Percentiles rank a stretch among this genome's conserved stretches.
Conservation (phyloP, 2,113 vertebrate species). For the Scomber colias region DNA sequence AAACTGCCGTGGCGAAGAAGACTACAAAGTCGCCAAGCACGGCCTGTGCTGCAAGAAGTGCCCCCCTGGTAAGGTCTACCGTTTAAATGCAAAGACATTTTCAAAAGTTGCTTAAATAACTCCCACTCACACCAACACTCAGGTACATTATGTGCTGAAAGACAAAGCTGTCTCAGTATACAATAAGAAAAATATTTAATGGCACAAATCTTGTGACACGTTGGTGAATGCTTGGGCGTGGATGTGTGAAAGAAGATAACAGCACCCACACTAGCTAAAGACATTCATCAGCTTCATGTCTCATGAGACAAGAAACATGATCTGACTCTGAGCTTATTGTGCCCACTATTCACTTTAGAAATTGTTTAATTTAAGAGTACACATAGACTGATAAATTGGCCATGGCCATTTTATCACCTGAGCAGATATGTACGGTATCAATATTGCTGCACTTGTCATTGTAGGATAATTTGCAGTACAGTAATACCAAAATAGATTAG, state of each 20-base stretch:
- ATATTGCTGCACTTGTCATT: neutral
- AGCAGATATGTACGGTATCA: neutral
- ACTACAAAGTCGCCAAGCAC: constrained; percentile 33
- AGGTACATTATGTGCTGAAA: neutral
- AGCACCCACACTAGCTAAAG: neutral
- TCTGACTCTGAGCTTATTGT: neutral
- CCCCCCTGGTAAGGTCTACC: constrained; percentile 69
- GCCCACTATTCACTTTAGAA: neutral
- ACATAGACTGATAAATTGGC: neutral
- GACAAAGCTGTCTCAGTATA: neutral
- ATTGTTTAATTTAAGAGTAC: neutral
- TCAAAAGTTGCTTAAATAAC: neutral
- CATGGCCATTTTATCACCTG: too few relatives aligned
- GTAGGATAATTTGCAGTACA: neutral
- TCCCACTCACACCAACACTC: neutral
- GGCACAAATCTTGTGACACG: neutral
- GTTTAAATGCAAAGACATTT: neutral
- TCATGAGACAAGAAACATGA: neutral
- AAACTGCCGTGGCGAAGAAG: constrained; percentile 37
- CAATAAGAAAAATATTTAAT: neutral
- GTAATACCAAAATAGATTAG: neutral
- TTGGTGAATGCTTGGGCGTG: constrained; percentile 9
- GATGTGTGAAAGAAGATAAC: constrained; percentile 36
- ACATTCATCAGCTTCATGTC: neutral
- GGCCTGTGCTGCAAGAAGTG: constrained; percentile 81